Percentiles rank a stretch among this genome's conserved stretches.
Evolutionary conservation across 2,888 invertebrate species (phyloP).

Genomic region (Acleris cristana): DNA sequence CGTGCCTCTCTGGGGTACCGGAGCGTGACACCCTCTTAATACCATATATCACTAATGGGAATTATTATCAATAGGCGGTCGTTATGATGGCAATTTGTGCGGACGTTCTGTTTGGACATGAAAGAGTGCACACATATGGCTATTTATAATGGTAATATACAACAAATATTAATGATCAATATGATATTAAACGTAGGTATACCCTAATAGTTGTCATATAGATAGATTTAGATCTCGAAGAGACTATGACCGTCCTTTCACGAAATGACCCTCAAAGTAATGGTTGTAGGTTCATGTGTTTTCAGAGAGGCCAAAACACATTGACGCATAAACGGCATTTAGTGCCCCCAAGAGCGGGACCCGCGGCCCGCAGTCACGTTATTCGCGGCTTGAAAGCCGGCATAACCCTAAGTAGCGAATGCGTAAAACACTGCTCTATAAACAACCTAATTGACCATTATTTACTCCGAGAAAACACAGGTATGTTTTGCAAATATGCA

Average conservation of each 20-base stretch:
- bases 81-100: slow-evolving; percentile 34
- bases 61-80: slow-evolving; percentile 30
- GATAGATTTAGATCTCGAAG: no score
- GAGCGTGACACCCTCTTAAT: slow-evolving; percentile 28
- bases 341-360: slow-evolving; percentile 26
- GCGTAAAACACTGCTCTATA: slow-evolving; percentile 32
- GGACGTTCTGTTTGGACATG: slow-evolving; percentile 3
- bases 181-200: not conserved
- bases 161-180: not conserved
- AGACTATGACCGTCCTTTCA: no score
- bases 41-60: slow-evolving; percentile 31
- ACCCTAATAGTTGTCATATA: no score
- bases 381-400: slow-evolving; percentile 25
- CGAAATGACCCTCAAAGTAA: not conserved
- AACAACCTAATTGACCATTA: slow-evolving; percentile 29
- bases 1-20: slow-evolving; percentile 12
- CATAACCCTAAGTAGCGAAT: slow-evolving; percentile 30
- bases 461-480: slow-evolving; percentile 19
- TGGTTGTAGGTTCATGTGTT: not conserved
- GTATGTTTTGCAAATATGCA: slow-evolving; percentile 25
- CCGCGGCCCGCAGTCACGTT: slow-evolving; percentile 20
- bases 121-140: not conserved
- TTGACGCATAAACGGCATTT: slow-evolving; percentile 24
- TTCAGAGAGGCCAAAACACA: slow-evolving; percentile 7
- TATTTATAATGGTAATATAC: not conserved